Evolutionary conservation across 2,113 vertebrate genomes (phyloP), one percentile per base, ranked within the genome.

Genomic region (Malaclemys terrapin): DNA sequence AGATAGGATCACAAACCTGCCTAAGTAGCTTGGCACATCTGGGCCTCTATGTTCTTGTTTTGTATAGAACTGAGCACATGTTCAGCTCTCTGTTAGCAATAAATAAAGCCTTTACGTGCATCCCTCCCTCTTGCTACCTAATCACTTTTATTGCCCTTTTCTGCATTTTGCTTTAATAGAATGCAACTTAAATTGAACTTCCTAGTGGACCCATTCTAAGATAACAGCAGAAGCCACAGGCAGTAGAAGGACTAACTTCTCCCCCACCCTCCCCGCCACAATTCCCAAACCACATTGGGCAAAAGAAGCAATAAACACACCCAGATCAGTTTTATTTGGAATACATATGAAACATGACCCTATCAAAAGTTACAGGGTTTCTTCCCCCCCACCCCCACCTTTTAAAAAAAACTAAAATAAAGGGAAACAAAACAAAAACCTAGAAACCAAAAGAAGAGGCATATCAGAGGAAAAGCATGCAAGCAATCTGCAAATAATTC

Each of bases 321-420:
- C 79, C 53, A 96, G 14, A 84, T 90, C 57, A 42, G 31, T 42
- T 95, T 97, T 95, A 90, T 89, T 94, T 24, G 82, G 31, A 45
- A 87, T 56, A 94, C 87, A 93, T 54, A 96, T 88, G 93, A 97
- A 97, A 80, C 49, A 87, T 11, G 62, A 95, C 62, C 50, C 89
- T 95, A 91, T 80, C 12, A 25, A 96, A 96, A 96, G 76, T 87
- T 75, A 90, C 7, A 72, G 17, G 5, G 45, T 5, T 83, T 52
- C 38, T 57, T 52, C 6, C 27, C n/a, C 29, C 35, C 6, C 27
- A 31, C 29, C 35, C 2, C 3, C 19, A 1, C 19, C 49, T 5
- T 5, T 10, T 54, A n/a, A 3, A 50, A 52, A 47, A 4, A 10
- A 3, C 2, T 1, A 83, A 84, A 85, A 82, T 53, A 4, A 49